Evolutionary conservation across 2,797 vertebrate species (phyloP), one percentile per base, ranked within the genome.

Genomic region (Tauraco hartlaubi): DNA sequence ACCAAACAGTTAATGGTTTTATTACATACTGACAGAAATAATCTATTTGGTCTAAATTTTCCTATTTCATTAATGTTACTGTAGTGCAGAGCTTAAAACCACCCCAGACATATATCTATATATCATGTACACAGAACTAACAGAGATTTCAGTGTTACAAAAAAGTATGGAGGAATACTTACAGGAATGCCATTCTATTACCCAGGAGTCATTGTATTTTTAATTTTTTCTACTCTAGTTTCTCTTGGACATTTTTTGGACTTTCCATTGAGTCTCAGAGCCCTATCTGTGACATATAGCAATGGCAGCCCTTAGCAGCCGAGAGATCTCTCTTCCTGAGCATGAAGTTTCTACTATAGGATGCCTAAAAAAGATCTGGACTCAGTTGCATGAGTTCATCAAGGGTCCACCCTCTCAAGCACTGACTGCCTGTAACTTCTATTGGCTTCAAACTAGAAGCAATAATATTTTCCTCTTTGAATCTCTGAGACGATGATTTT

Each of bases 31-130:
- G 26, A 43, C 23, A 92, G 51, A 33, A 84, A 48, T 21, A 17
- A 19, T 18, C 23, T n/a, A 3, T n/a, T 73, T n/a, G 17, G 8
- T 8, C 20, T 23, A 48, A 39, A 39, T 43, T 77, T 55, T 52
- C 55, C 21, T 22, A 85, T 88, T 84, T 58, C 54, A 68, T 33
- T 56, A 77, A 54, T 5, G 9, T 18, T 77, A 73, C 11, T 76
- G n/a, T 29, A 41, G 7, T n/a, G 12, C 15, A 11, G 3, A 46
- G 4, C 16, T 72, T 67, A 49, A 73, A 81, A 78, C 54, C 13
- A 44, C 18, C 14, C 33, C 25, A 43, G 35, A 15, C 0, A 0
- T n/a, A 1, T 31, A 35, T 23, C 15, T 22, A n/a, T 12, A 3
- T 37, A 61, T 17, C 26, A 15, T 2, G 29, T 79, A 55, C 35